A percentile compares a stretch with the other conserved stretches of the same genome.
phyloP scores from a whole-genome alignment of 2,113 vertebrate species.

The Hydropotes inermis region DNA sequence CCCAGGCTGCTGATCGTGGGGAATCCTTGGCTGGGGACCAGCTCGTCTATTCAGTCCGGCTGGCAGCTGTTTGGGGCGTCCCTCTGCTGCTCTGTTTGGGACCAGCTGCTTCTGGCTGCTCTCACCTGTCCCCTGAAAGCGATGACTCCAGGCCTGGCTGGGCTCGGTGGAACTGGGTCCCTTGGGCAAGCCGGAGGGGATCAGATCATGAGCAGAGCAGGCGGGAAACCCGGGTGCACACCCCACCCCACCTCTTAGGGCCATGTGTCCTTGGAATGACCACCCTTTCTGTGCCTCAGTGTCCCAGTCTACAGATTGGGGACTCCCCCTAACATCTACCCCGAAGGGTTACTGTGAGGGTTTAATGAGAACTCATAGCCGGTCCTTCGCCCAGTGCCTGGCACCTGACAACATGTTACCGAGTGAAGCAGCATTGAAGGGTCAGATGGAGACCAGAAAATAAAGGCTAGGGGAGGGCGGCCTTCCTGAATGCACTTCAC shows the following conservation, averaged over 20 bases:
- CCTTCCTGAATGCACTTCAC: background rate
- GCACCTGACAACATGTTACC: background rate
- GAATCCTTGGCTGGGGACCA: background rate
- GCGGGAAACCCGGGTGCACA: background rate
- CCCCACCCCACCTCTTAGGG: too few relatives aligned
- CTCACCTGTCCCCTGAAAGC: background rate
- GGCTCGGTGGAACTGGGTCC: background rate
- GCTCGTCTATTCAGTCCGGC: background rate
- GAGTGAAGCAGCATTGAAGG: background rate
- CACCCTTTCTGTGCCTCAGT: background rate
- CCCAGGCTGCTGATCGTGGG: background rate
- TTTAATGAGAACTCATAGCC: background rate
- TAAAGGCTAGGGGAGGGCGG: background rate
- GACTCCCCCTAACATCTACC: background rate
- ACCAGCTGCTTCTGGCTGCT: slow-evolving; percentile 31
- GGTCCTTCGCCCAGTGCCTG: background rate
- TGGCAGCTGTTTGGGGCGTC: slow-evolving; percentile 3
- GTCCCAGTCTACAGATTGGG: background rate
- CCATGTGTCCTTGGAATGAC: background rate
- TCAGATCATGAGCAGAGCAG: background rate
- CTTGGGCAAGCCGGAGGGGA: background rate
- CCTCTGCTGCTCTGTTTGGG: background rate
- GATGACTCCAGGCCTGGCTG: background rate
- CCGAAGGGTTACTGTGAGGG: background rate
- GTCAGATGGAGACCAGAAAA: background rate